Evolutionary conservation across 2,797 vertebrate genomes (phyloP).

Genomic region (Artibeus jamaicensis): DNA sequence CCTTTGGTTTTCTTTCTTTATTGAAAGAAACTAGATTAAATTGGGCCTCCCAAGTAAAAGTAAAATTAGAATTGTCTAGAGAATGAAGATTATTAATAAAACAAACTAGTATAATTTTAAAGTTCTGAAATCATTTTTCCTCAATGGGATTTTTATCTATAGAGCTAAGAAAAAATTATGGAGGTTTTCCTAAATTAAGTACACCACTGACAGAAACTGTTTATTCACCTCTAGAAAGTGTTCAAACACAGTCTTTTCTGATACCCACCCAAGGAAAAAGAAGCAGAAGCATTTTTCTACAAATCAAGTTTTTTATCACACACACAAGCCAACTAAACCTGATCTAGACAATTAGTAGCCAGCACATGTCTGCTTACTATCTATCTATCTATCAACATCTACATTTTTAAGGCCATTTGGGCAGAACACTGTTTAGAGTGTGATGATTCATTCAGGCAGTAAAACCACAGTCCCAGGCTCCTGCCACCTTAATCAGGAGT

Average conservation of each 20-base stretch:
- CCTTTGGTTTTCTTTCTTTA: background rate
- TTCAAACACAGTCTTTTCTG: background rate
- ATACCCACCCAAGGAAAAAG: background rate
- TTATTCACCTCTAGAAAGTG: background rate
- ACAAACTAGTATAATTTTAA: background rate
- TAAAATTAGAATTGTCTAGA: background rate
- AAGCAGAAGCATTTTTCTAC: background rate
- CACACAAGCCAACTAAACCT: background rate
- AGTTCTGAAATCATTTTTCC: background rate
- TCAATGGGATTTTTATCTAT: background rate
- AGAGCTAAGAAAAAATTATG: background rate
- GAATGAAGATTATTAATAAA: conserved; percentile 11
- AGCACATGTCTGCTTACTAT: background rate
- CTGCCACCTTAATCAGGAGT: background rate
- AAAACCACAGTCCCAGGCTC: background rate
- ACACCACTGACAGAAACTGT: background rate
- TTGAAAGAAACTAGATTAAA: background rate
- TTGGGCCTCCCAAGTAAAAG: background rate
- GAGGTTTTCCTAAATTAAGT: background rate
- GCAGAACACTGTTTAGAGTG: background rate
- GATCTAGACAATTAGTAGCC: background rate
- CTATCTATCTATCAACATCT: background rate
- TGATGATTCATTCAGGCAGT: background rate
- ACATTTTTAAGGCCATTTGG: background rate
- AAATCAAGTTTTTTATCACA: background rate